Conservation (phyloP, 1,140 invertebrate species). For the Himalopsyche phryganea region DNA sequence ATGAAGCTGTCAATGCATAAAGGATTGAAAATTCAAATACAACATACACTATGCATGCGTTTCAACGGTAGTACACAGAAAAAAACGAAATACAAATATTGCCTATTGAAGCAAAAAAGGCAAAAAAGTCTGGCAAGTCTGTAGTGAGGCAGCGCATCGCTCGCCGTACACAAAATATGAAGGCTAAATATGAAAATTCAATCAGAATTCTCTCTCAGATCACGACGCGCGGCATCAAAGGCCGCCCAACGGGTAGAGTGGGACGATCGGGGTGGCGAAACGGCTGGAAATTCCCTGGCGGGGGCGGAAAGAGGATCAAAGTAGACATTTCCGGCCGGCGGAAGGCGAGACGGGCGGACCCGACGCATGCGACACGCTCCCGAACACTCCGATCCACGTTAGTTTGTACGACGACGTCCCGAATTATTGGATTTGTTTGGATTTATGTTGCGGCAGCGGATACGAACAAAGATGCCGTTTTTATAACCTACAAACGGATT, state of each 20-base stretch:
- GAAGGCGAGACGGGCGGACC: constrained; percentile 5
- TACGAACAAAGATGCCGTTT: too few relatives aligned
- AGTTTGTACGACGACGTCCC: background rate
- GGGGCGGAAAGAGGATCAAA: constrained; percentile 31
- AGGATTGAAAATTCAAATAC: too few relatives aligned
- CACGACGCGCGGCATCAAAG: constrained; percentile 15
- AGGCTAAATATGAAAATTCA: constrained; percentile 31
- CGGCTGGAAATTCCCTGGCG: constrained; percentile 16
- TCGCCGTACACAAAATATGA: constrained; percentile 4
- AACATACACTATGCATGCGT: too few relatives aligned
- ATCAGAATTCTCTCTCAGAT: constrained; percentile 25
- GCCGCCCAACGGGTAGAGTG: background rate
- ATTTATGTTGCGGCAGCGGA: too few relatives aligned
- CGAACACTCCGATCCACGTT: too few relatives aligned
- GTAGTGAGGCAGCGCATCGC: too few relatives aligned
- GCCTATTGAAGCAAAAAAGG: too few relatives aligned
- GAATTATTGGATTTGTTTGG: background rate
- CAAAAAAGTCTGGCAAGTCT: too few relatives aligned
- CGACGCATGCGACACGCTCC: background rate
- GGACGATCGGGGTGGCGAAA: background rate
- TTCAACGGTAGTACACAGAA: too few relatives aligned
- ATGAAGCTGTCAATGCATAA: too few relatives aligned
- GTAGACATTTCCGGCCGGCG: constrained; percentile 31
- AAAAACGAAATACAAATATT: too few relatives aligned
- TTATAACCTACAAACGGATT: too few relatives aligned